Percentiles rank a stretch among this genome's conserved stretches.
Conservation (phyloP, 2,797 vertebrate genomes). For the Lacerta agilis region DNA sequence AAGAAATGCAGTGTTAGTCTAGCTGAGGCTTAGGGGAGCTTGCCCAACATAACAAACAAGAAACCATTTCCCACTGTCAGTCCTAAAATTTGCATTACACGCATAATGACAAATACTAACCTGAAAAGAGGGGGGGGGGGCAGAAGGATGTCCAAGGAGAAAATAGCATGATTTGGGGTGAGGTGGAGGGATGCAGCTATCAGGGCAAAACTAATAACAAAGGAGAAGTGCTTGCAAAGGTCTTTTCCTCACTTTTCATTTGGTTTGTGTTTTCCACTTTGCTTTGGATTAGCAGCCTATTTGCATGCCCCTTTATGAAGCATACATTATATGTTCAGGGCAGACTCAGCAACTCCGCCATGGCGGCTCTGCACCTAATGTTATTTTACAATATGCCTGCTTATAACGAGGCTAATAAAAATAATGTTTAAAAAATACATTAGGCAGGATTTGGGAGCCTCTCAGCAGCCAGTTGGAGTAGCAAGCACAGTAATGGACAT, state of each 20-base stretch:
- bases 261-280: conserved; percentile 36
- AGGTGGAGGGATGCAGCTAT: background rate
- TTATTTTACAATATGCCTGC: conserved; percentile 56
- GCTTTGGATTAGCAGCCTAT: conserved; percentile 47
- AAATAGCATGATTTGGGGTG: background rate
- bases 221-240: background rate
- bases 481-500: conserved; percentile 68
- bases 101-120: background rate
- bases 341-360: conserved; percentile 70
- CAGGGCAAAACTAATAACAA: background rate
- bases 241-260: conserved; percentile 39
- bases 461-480: conserved; percentile 55
- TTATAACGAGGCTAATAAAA: conserved; percentile 67
- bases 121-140: no score
- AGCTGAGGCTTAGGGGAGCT: background rate
- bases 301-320: conserved; percentile 62
- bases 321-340: conserved; percentile 58
- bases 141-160: background rate
- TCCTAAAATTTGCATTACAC: background rate
- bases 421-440: conserved; percentile 49
- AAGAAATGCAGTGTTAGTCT: background rate
- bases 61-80: background rate
- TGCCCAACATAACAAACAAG: background rate
- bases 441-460: conserved; percentile 52
- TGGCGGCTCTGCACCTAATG: conserved; percentile 62